Percentiles rank a stretch among this genome's conserved stretches.
These are phyloP conservation scores for Cynodonichthys magdalenae DNA, from an alignment of 2,797 vertebrate species.

Conservation along the genomic window DNA sequence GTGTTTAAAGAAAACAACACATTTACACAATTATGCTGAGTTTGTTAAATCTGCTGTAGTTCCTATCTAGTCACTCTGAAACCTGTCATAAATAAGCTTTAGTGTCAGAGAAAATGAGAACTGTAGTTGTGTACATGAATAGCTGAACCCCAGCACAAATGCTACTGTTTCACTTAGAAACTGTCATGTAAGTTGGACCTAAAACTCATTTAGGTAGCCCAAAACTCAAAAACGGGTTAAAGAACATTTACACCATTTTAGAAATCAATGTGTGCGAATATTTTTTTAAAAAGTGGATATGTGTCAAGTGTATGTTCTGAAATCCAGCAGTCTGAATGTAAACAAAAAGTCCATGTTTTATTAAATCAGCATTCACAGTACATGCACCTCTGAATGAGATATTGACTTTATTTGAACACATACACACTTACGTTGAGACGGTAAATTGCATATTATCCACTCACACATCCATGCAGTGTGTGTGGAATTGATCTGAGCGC, in stretches of 20 bases:
- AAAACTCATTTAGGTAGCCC: neutral
- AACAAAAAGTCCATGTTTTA: neutral
- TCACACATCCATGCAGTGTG: slow-evolving; percentile 51
- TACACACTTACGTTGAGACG: slow-evolving; percentile 26
- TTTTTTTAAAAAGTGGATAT: neutral
- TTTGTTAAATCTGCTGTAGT: too few species aligned
- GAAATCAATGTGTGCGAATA: too few species aligned
- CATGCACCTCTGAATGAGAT: slow-evolving; percentile 21
- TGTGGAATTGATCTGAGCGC: slow-evolving; percentile 65
- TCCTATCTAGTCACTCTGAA: too few species aligned
- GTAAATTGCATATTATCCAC: slow-evolving; percentile 63
- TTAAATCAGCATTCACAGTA: slow-evolving; percentile 21
- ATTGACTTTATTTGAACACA: slow-evolving; percentile 27
- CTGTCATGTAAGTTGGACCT: too few species aligned
- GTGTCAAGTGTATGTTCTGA: neutral
- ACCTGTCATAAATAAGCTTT: too few species aligned
- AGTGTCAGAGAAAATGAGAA: too few species aligned
- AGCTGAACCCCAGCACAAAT: too few species aligned
- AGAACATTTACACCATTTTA: too few species aligned
- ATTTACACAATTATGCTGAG: too few species aligned
- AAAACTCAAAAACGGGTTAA: neutral
- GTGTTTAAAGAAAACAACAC: too few species aligned
- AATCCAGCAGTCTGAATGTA: neutral
- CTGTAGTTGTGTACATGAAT: too few species aligned
- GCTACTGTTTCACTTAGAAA: too few species aligned